phyloP scores from a whole-genome alignment of 1,140 invertebrate genomes.

The Holcopasites calliopsidis region DNA sequence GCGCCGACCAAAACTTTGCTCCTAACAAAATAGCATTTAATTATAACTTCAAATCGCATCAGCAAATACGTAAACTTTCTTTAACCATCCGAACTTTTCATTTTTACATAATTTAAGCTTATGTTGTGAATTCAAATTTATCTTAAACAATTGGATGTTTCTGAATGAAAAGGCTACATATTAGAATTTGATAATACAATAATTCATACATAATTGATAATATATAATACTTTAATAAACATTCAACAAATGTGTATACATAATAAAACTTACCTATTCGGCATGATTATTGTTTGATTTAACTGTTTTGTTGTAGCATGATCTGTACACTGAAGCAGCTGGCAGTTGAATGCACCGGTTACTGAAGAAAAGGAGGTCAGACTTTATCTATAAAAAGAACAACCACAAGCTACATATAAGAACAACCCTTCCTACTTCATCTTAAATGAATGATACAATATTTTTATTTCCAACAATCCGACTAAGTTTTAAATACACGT shows the following conservation, averaged over 20 bases:
- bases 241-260: not conserved
- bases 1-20: conserved; percentile 60
- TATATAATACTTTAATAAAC: conserved; percentile 1
- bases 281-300: conserved; percentile 53
- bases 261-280: conserved; percentile 61
- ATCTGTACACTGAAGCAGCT: conserved; percentile 60
- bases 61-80: too few species aligned
- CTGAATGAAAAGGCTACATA: not conserved
- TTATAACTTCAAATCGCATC: not conserved
- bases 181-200: not conserved
- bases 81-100: too few species aligned
- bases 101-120: too few species aligned
- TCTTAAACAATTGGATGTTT: too few species aligned
- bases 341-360: conserved; percentile 64
- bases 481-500: conserved; percentile 16
- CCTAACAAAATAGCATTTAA: conserved; percentile 47
- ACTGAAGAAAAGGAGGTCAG: conserved; percentile 71
- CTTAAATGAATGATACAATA: conserved; percentile 58
- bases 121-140: not conserved
- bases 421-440: conserved; percentile 41
- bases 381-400: conserved; percentile 77
- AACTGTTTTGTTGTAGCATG: conserved; percentile 53
- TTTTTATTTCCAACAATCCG: conserved; percentile 58
- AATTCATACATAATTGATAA: not conserved
- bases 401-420: conserved; percentile 65